Evolutionary conservation across 2,113 vertebrate species (phyloP).

Genomic region (Onychostruthus taczanowskii): DNA sequence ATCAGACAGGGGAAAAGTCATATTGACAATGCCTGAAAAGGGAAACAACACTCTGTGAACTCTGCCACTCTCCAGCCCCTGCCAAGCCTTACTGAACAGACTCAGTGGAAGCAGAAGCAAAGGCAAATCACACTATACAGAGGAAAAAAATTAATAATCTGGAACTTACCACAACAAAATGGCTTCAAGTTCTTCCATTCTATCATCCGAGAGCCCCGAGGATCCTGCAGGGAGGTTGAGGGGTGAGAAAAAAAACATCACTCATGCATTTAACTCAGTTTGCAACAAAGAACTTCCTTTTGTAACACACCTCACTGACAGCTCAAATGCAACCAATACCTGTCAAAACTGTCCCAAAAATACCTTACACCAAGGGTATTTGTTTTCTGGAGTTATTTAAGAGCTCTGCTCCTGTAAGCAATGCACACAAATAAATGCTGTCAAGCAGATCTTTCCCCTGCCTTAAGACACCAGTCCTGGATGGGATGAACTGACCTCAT

Average conservation of each 20-base stretch:
- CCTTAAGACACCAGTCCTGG: neutral
- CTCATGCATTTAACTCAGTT: neutral
- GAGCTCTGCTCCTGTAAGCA: neutral
- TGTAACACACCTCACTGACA: neutral
- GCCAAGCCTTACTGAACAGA: neutral
- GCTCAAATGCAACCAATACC: neutral
- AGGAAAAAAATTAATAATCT: neutral
- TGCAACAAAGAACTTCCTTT: neutral
- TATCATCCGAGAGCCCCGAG: slow-evolving; percentile 88
- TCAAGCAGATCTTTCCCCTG: neutral
- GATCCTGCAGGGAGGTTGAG: slow-evolving; percentile 75
- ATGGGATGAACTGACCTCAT: neutral
- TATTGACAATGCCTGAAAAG: slow-evolving; percentile 82
- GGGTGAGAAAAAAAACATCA: neutral
- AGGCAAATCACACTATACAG: neutral
- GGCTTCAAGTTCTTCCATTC: slow-evolving; percentile 84
- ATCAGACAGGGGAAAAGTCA: slow-evolving; percentile 91
- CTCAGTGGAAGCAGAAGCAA: neutral
- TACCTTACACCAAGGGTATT: neutral
- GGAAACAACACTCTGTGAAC: neutral
- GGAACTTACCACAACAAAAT: slow-evolving; percentile 84
- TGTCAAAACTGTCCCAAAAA: neutral
- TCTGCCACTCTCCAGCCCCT: neutral
- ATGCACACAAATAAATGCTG: neutral
- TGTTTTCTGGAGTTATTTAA: neutral